phyloP scores from a whole-genome alignment of 2,888 invertebrate genomes.

The Catocala fraxini region DNA sequence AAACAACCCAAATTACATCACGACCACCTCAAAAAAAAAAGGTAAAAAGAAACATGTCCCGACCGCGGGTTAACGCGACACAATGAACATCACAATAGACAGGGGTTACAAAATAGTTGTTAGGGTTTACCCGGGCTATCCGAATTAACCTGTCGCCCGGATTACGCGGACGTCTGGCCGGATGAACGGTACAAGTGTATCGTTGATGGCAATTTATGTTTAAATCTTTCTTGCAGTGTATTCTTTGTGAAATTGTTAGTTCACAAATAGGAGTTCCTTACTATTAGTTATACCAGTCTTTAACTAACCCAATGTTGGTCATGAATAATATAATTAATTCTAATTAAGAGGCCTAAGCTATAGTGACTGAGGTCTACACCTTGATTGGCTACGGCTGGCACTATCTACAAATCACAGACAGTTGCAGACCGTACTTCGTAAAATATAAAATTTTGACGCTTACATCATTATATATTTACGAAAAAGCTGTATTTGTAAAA shows the following conservation, averaged over 20 bases:
- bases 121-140: constrained; percentile 51
- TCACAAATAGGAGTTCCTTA: neutral
- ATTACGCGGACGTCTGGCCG: constrained; percentile 51
- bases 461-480: no score
- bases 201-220: constrained; percentile 39
- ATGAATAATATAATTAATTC: no score
- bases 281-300: no score
- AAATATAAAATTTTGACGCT: no score
- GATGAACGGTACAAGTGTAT: constrained; percentile 59
- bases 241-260: neutral
- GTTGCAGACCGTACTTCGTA: no score
- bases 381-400: no score
- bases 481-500: no score
- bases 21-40: constrained; percentile 4
- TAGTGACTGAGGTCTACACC: no score
- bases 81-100: constrained; percentile 51
- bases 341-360: no score
- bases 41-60: constrained; percentile 4
- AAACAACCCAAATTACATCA: neutral
- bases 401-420: no score
- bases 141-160: constrained; percentile 73
- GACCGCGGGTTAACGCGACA: constrained; percentile 24
- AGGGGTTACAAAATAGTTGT: constrained; percentile 57
- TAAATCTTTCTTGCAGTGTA: constrained; percentile 4
- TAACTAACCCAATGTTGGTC: no score